These are phyloP conservation scores for Athrips mouffetella DNA, from an alignment of 2,888 invertebrate genomes.

Conservation along the genomic window DNA sequence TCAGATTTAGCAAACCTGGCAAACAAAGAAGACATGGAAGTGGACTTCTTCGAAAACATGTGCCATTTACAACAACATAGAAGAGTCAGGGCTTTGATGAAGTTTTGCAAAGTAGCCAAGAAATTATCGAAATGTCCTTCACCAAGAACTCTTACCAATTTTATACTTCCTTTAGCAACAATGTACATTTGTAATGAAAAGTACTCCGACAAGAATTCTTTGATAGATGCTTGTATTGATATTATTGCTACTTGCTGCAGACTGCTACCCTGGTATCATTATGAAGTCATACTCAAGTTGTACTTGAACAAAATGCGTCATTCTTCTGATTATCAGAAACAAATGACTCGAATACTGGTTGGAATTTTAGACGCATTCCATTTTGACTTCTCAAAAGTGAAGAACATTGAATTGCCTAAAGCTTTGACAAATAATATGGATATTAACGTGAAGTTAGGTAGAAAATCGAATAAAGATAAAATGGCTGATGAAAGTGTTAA, in stretches of 20 bases:
- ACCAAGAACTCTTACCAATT: conserved; percentile 87
- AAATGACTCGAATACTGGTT: conserved; percentile 86
- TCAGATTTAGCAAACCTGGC: conserved; percentile 83
- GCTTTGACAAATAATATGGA: conserved; percentile 45
- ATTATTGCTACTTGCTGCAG: conserved; percentile 86
- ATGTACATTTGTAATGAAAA: conserved; percentile 88
- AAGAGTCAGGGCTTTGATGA: conserved; percentile 88
- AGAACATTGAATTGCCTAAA: conserved; percentile 58
- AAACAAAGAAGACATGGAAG: conserved; percentile 86
- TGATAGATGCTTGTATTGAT: conserved; percentile 92
- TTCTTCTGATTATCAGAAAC: conserved; percentile 87
- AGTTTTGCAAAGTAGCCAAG: conserved; percentile 83
- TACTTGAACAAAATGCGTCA: conserved; percentile 87
- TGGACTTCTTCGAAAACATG: conserved; percentile 97
- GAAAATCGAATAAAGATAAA: conserved; percentile 22
- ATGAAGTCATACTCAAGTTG: conserved; percentile 87
- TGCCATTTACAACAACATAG: conserved; percentile 92
- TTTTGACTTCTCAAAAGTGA: conserved; percentile 87
- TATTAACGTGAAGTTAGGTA: neutral
- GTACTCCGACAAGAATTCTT: conserved; percentile 85
- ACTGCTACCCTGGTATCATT: conserved; percentile 93
- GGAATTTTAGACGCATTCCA: conserved; percentile 94
- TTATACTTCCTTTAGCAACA: conserved; percentile 90
- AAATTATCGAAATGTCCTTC: conserved; percentile 79
- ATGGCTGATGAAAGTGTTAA: conserved; percentile 26